Evolutionary conservation across 2,888 invertebrate genomes (phyloP).

Genomic region (Lithophane socia): DNA sequence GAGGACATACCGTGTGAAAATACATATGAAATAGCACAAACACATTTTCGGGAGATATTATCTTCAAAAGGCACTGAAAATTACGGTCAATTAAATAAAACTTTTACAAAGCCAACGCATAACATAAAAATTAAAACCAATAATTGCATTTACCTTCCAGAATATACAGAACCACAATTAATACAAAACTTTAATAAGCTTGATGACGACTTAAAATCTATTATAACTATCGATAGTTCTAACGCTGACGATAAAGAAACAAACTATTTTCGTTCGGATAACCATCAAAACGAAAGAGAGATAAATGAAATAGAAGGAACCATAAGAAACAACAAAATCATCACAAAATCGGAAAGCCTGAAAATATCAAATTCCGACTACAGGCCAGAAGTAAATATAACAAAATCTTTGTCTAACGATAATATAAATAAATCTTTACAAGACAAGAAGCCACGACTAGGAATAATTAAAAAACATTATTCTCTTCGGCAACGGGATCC

Average conservation of each 20-base stretch:
- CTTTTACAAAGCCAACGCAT: slow-evolving; percentile 70
- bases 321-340: slow-evolving; percentile 86
- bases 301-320: slow-evolving; percentile 89
- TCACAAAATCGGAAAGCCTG: slow-evolving; percentile 86
- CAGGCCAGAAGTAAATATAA: slow-evolving; percentile 78
- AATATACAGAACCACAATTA: slow-evolving; percentile 80
- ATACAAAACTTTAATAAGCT: slow-evolving; percentile 84
- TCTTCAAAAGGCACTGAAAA: slow-evolving; percentile 79
- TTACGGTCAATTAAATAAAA: slow-evolving; percentile 86
- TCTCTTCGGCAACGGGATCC: slow-evolving; percentile 88
- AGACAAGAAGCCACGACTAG: slow-evolving; percentile 76
- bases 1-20: slow-evolving; percentile 86
- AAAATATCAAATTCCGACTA: slow-evolving; percentile 77
- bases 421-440: slow-evolving; percentile 78
- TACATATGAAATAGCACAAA: slow-evolving; percentile 86
- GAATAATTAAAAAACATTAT: slow-evolving; percentile 86
- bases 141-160: slow-evolving; percentile 75
- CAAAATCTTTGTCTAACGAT: slow-evolving; percentile 85
- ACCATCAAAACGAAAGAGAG: slow-evolving; percentile 88
- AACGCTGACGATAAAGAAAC: slow-evolving; percentile 83
- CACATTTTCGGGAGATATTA: slow-evolving; percentile 85
- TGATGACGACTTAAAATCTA: slow-evolving; percentile 88
- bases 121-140: slow-evolving; percentile 72
- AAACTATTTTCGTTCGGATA: slow-evolving; percentile 79
- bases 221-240: slow-evolving; percentile 86